phyloP scores from a whole-genome alignment of 2,113 vertebrate species.

The Hippopotamus amphibius region DNA sequence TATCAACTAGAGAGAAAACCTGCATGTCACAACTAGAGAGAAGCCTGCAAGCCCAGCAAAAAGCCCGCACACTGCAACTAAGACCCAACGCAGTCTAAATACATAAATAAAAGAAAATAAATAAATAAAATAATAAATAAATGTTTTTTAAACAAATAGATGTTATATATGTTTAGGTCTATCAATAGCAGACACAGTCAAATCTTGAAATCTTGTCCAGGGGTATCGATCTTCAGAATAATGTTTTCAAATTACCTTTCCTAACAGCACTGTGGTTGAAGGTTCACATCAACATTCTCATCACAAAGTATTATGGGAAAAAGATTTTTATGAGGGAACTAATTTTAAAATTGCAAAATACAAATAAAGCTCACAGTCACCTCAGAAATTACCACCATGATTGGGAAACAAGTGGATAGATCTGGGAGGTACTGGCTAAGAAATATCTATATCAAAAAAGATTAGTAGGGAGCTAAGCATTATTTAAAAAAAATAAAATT shows the following conservation, averaged over 20 bases:
- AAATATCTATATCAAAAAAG: not conserved
- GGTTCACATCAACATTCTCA: not conserved
- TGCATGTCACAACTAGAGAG: not conserved
- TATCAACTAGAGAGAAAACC: no score
- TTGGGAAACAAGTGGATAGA: not conserved
- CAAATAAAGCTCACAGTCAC: conserved; percentile 38
- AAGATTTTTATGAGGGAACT: not conserved
- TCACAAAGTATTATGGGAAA: not conserved
- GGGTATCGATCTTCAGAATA: not conserved
- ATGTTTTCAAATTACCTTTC: not conserved
- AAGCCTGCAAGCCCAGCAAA: not conserved
- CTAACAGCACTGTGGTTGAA: conserved; percentile 20
- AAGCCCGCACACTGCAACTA: not conserved
- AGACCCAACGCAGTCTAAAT: not conserved
- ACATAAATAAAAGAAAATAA: not conserved
- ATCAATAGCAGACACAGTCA: not conserved
- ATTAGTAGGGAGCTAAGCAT: not conserved
- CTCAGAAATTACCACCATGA: not conserved
- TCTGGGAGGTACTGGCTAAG: not conserved
- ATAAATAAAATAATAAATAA: no score
- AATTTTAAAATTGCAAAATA: not conserved
- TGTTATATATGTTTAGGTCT: not conserved
- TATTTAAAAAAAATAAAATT: conserved; percentile 14
- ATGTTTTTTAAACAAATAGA: not conserved
- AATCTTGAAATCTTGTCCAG: not conserved